These are phyloP conservation scores for Ia io DNA, from an alignment of 2,113 vertebrate genomes.

Conservation along the genomic window DNA sequence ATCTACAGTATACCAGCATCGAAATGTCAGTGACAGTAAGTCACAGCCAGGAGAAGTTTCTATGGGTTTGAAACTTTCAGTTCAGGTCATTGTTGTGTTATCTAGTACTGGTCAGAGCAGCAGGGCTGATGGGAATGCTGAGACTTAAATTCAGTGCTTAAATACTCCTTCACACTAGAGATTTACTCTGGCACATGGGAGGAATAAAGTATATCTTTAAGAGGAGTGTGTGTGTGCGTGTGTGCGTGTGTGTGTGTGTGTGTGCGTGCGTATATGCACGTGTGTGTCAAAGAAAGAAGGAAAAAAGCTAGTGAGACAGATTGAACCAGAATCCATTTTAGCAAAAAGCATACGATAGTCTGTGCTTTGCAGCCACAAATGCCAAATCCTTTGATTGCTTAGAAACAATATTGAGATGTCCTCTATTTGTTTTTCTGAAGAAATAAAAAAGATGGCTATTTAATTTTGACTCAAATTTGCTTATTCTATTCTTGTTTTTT, in stretches of 20 bases:
- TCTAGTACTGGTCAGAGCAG: constrained; percentile 25
- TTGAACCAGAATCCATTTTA: constrained; percentile 45
- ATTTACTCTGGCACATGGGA: constrained; percentile 3
- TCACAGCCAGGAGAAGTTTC: constrained; percentile 15
- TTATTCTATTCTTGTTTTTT: not conserved
- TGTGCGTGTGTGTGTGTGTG: not conserved
- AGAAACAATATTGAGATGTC: not conserved
- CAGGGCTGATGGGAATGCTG: not conserved
- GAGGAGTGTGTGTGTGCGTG: not conserved
- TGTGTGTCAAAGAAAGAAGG: not conserved
- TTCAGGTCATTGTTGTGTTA: constrained; percentile 42
- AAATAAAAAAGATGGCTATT: not conserved
- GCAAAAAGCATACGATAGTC: not conserved
- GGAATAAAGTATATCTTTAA: constrained; percentile 5
- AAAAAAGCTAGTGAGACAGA: not conserved
- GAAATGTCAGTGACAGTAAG: constrained; percentile 62
- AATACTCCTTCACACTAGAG: constrained; percentile 27
- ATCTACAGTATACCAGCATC: constrained; percentile 54
- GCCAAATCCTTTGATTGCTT: not conserved
- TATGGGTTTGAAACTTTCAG: constrained; percentile 54
- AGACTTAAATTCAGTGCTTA: constrained; percentile 38
- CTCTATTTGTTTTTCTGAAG: not conserved
- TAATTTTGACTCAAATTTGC: not conserved
- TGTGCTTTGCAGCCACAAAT: not conserved
- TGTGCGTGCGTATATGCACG: not conserved